Percentiles rank a stretch among this genome's conserved stretches.
Conservation (phyloP, 2,797 vertebrate species). For the Hippocampus kuda region DNA sequence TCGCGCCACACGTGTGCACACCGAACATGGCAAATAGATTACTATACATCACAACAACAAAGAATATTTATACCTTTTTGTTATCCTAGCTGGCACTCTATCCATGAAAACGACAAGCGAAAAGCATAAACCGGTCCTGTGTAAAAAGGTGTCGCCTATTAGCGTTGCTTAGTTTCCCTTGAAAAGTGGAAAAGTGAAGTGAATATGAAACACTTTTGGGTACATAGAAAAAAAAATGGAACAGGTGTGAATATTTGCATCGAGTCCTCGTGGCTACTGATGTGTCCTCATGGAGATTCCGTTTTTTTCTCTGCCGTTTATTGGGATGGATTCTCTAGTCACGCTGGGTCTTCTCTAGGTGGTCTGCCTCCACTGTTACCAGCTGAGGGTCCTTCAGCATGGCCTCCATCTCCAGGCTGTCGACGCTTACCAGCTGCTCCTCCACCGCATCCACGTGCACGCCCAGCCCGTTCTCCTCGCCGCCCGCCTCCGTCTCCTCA, state of each 20-base stretch:
- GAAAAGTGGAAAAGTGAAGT: slow-evolving; percentile 22
- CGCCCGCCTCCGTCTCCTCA: slow-evolving; percentile 64
- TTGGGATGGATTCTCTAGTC: slow-evolving; percentile 52
- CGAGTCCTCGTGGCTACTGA: slow-evolving; percentile 22
- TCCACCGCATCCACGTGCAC: slow-evolving; percentile 54
- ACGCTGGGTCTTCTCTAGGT: slow-evolving; percentile 62
- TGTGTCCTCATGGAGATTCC: slow-evolving; percentile 38
- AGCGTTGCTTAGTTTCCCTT: slow-evolving; percentile 9
- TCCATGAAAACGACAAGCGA: slow-evolving; percentile 32
- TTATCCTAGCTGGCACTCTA: slow-evolving; percentile 20
- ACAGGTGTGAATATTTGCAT: slow-evolving; percentile 31
- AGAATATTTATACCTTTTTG: slow-evolving; percentile 32
- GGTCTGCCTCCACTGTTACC: slow-evolving; percentile 76
- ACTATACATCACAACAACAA: slow-evolving; percentile 29
- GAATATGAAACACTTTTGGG: slow-evolving; percentile 42
- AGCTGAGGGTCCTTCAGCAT: slow-evolving; percentile 66
- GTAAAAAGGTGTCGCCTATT: slow-evolving; percentile 5
- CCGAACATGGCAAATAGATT: slow-evolving; percentile 25
- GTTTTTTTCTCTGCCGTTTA: slow-evolving; percentile 11
- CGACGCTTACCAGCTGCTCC: slow-evolving; percentile 61
- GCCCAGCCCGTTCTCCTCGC: slow-evolving; percentile 46
- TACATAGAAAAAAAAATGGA: slow-evolving; percentile 41
- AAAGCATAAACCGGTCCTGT: background rate
- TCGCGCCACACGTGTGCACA: slow-evolving; percentile 16
- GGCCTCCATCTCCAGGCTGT: slow-evolving; percentile 68